Conservation (phyloP, 2,797 vertebrate genomes). For the Ibycter americanus region DNA sequence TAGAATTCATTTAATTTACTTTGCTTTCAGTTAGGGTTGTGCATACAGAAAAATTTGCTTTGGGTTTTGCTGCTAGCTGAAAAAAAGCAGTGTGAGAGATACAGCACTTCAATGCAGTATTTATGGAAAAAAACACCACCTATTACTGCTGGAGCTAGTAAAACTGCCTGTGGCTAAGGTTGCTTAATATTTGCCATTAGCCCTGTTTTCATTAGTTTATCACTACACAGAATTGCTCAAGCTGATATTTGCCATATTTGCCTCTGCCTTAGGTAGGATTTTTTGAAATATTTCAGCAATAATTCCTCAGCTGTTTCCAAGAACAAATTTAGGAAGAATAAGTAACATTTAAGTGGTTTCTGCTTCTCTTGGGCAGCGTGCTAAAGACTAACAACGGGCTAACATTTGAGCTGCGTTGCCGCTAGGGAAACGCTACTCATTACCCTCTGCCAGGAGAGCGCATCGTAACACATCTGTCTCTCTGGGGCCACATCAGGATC, state of each 20-base stretch:
- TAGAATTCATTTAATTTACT: conserved; percentile 61
- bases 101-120: background rate
- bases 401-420: background rate
- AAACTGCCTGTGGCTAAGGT: conserved; percentile 13
- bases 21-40: conserved; percentile 70
- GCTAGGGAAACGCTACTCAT: background rate
- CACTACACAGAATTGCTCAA: background rate
- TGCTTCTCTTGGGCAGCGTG: background rate
- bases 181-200: conserved; percentile 39
- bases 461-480: background rate
- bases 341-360: background rate
- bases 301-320: conserved; percentile 11
- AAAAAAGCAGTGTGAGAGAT: conserved; percentile 24
- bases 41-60: conserved; percentile 36
- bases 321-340: background rate
- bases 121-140: background rate
- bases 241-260: background rate
- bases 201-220: conserved; percentile 22
- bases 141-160: conserved; percentile 1
- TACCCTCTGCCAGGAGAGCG: background rate
- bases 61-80: conserved; percentile 22
- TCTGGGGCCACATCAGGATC: background rate
- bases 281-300: background rate
- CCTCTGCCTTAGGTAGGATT: background rate
- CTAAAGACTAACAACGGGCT: background rate